These are phyloP conservation scores for Silurus aristotelis DNA, from an alignment of 2,797 vertebrate genomes.

Conservation along the genomic window DNA sequence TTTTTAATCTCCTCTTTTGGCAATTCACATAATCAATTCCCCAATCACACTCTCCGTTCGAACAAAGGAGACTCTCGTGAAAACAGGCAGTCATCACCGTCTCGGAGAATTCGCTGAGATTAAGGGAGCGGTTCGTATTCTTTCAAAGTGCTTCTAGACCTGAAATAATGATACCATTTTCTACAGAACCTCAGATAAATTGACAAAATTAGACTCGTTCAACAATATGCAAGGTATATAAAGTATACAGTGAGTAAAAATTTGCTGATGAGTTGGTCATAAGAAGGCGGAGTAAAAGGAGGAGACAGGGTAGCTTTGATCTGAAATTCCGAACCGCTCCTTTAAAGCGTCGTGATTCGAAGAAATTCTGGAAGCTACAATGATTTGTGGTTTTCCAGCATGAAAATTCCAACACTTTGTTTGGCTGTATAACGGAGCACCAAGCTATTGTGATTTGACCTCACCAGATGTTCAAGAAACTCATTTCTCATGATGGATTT, in stretches of 20 bases:
- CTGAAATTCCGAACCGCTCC: not conserved
- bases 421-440: not conserved
- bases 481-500: not conserved
- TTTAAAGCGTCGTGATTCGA: not conserved
- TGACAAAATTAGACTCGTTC: not conserved
- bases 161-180: not conserved
- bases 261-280: too few relatives aligned
- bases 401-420: not conserved
- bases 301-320: not conserved
- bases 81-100: not conserved
- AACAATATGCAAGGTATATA: too few relatives aligned
- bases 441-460: not conserved
- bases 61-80: not conserved
- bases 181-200: not conserved
- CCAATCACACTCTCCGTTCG: conserved; percentile 17
- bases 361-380: not conserved
- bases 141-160: not conserved
- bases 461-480: not conserved
- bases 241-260: too few relatives aligned
- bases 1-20: not conserved
- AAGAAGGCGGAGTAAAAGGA: too few relatives aligned
- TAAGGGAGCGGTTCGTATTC: not conserved
- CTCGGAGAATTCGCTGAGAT: not conserved
- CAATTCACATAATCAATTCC: conserved; percentile 28
- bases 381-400: not conserved